phyloP scores from a whole-genome alignment of 53 echinoderm and acorn worm species.

The Echinometra lucunter region DNA sequence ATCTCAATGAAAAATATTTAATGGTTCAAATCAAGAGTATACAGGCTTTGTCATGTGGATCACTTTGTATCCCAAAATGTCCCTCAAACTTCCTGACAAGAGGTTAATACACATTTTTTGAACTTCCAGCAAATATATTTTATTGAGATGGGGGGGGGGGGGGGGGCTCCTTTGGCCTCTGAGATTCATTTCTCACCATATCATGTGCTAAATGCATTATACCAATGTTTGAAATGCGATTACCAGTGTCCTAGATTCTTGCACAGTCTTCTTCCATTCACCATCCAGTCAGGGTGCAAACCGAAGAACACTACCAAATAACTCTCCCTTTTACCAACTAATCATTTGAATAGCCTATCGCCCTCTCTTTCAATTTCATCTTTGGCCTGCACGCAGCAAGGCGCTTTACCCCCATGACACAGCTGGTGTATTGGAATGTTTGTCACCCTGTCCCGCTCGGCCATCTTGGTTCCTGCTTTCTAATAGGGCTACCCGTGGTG shows the following conservation, averaged over 20 bases:
- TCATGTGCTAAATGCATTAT: not conserved
- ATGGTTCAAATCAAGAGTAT: too few relatives aligned
- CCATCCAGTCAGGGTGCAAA: not conserved
- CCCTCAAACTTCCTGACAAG: too few relatives aligned
- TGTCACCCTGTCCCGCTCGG: conserved; percentile 24
- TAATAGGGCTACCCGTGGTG: conserved; percentile 75
- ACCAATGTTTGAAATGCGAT: conserved; percentile 37
- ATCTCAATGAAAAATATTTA: too few relatives aligned
- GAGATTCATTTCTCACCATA: not conserved
- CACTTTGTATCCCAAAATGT: too few relatives aligned
- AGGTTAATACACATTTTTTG: too few relatives aligned
- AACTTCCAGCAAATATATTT: too few relatives aligned
- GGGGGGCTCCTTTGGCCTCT: not conserved
- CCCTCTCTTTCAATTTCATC: conserved; percentile 38
- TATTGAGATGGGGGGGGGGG: not conserved
- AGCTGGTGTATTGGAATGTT: conserved; percentile 49
- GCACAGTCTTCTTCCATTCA: not conserved
- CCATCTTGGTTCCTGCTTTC: conserved; percentile 52
- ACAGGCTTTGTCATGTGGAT: too few relatives aligned
- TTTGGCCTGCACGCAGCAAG: conserved; percentile 38
- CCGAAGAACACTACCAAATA: not conserved
- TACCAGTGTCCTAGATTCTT: conserved; percentile 30
- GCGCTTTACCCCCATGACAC: conserved; percentile 38
- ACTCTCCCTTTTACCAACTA: conserved; percentile 35
- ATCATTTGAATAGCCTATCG: conserved; percentile 34